phyloP scores from a whole-genome alignment of 2,797 vertebrate genomes.

The Phalanger gymnotis region DNA sequence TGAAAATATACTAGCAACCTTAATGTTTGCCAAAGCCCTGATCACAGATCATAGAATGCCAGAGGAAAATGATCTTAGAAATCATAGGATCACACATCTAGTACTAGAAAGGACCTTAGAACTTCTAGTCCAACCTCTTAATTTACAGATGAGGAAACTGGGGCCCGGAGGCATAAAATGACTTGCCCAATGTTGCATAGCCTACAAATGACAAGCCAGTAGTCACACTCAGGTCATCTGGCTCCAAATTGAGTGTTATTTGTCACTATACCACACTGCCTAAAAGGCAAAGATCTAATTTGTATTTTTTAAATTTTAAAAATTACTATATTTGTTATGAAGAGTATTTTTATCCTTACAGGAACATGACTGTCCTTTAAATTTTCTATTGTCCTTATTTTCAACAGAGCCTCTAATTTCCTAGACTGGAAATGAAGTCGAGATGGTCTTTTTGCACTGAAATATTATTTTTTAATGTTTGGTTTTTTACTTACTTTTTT shows the following conservation, averaged over 20 bases:
- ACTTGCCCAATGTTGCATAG: not conserved
- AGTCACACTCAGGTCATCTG: not conserved
- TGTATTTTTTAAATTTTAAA: conserved; percentile 22
- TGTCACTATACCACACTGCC: conserved; percentile 13
- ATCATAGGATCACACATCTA: not conserved
- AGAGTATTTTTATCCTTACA: conserved; percentile 61
- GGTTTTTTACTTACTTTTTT: not conserved
- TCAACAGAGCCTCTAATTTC: not conserved
- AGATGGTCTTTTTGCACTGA: conserved; percentile 34
- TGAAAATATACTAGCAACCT: not conserved
- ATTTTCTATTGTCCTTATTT: conserved; percentile 31
- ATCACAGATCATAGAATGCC: not conserved
- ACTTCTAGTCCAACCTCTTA: not conserved
- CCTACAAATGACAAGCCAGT: not conserved
- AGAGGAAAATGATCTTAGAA: not conserved
- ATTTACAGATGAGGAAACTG: not conserved
- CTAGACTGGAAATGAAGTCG: not conserved
- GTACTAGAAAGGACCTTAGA: not conserved
- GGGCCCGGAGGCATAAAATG: not conserved
- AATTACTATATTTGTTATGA: conserved; percentile 32
- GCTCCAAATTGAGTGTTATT: not conserved
- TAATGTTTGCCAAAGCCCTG: not conserved
- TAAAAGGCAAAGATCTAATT: conserved; percentile 23
- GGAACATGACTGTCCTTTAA: conserved; percentile 15
- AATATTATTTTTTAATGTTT: conserved; percentile 24